Percentiles rank a stretch among this genome's conserved stretches.
Evolutionary conservation across 2,797 vertebrate genomes (phyloP).

Genomic region (Hafferia zeledoni): DNA sequence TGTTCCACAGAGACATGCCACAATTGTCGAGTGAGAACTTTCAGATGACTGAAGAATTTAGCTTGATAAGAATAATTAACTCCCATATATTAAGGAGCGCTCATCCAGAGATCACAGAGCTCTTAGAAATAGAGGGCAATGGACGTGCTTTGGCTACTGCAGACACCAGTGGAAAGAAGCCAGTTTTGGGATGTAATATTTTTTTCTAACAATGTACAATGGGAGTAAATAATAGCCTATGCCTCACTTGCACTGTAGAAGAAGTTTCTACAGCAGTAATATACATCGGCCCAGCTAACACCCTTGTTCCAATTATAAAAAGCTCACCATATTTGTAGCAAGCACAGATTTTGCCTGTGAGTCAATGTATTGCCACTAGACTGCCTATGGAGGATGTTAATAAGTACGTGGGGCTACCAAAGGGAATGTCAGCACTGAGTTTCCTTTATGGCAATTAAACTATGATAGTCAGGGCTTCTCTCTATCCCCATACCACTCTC

Average conservation of each 20-base stretch:
- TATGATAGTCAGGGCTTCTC: not conserved
- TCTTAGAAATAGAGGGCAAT: not conserved
- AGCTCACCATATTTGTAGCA: accelerated
- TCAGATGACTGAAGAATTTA: not conserved
- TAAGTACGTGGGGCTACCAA: not conserved
- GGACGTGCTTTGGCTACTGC: not conserved
- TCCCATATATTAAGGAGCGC: not conserved
- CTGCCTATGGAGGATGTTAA: not conserved
- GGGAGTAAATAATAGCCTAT: not conserved
- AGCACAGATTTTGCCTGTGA: not conserved
- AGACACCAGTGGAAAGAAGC: not conserved
- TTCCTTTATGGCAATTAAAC: not conserved
- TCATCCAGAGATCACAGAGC: not conserved
- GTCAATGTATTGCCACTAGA: not conserved
- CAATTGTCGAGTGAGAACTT: not conserved
- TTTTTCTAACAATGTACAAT: not conserved
- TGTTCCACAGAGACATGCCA: not conserved
- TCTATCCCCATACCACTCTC: not conserved
- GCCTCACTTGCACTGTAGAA: not conserved
- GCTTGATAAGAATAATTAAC: conserved; percentile 3
- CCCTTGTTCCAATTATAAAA: not conserved
- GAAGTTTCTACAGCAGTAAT: not conserved
- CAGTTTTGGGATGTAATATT: not conserved
- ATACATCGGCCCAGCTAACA: not conserved
- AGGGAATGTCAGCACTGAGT: not conserved